Evolutionary conservation across 1,140 invertebrate species (phyloP).

Genomic region (Bombyx mandarina): DNA sequence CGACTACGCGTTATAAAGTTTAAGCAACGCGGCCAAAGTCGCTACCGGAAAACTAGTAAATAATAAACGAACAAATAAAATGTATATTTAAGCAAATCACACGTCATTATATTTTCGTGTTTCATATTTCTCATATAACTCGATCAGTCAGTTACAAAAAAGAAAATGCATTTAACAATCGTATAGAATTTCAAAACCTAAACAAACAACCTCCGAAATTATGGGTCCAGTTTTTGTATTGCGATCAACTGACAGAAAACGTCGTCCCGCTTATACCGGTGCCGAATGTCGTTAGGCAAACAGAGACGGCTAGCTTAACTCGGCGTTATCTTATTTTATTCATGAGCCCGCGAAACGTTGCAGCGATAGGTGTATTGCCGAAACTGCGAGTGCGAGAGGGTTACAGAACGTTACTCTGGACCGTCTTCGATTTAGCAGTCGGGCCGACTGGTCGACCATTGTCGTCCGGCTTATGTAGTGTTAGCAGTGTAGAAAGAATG

Average conservation of each 20-base stretch:
- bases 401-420: neutral
- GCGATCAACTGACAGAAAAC: neutral
- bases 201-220: constrained; percentile 1
- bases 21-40: no score
- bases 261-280: neutral
- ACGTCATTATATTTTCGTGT: no score
- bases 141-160: neutral
- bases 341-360: neutral
- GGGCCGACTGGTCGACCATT: neutral
- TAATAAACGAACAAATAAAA: no score
- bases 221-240: constrained; percentile 1
- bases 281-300: neutral
- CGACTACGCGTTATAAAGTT: no score
- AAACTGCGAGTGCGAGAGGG: neutral
- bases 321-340: constrained; percentile 1
- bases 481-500: constrained; percentile 2
- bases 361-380: neutral
- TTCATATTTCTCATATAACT: neutral
- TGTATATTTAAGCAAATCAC: no score
- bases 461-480: constrained; percentile 1
- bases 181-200: neutral
- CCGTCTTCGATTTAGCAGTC: constrained; percentile 1
- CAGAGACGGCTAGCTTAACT: constrained; percentile 2
- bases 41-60: no score
- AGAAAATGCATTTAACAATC: constrained; percentile 4